Conservation (phyloP, 2,113 vertebrate species). For the Ictalurus punctatus region DNA sequence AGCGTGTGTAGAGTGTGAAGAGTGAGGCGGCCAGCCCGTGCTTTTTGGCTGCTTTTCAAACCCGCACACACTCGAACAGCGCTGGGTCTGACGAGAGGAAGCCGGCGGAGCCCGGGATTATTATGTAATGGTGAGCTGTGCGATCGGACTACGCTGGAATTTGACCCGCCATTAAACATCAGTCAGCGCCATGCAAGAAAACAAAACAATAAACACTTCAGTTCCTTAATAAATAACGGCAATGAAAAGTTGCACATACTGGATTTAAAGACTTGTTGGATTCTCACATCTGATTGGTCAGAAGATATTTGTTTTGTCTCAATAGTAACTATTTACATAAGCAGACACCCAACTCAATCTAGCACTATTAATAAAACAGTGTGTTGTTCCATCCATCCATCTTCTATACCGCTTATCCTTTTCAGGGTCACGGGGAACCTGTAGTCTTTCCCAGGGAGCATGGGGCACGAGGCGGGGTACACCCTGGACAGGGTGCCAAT, state of each 20-base stretch:
- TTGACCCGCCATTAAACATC: not conserved
- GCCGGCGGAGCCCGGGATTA: not conserved
- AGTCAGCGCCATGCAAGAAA: not conserved
- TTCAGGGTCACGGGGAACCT: too few species aligned
- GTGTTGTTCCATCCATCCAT: too few species aligned
- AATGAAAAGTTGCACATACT: not conserved
- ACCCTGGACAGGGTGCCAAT: too few species aligned
- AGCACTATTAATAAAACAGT: not conserved
- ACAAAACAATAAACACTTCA: not conserved
- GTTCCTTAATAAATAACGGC: not conserved
- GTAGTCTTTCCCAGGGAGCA: too few species aligned
- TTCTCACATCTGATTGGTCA: not conserved
- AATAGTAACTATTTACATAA: not conserved
- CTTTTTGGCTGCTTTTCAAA: slow-evolving; percentile 11
- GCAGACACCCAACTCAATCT: not conserved
- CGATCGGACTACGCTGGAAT: not conserved
- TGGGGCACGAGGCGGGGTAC: too few species aligned
- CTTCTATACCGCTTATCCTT: too few species aligned
- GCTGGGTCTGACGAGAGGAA: not conserved
- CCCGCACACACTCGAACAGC: not conserved
- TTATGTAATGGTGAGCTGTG: not conserved
- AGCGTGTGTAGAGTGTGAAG: not conserved
- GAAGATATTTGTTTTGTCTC: not conserved
- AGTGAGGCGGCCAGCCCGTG: not conserved
- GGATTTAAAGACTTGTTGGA: not conserved